Percentiles rank a stretch among this genome's conserved stretches.
Conservation (phyloP, 2,797 vertebrate genomes). For the Silurus aristotelis region DNA sequence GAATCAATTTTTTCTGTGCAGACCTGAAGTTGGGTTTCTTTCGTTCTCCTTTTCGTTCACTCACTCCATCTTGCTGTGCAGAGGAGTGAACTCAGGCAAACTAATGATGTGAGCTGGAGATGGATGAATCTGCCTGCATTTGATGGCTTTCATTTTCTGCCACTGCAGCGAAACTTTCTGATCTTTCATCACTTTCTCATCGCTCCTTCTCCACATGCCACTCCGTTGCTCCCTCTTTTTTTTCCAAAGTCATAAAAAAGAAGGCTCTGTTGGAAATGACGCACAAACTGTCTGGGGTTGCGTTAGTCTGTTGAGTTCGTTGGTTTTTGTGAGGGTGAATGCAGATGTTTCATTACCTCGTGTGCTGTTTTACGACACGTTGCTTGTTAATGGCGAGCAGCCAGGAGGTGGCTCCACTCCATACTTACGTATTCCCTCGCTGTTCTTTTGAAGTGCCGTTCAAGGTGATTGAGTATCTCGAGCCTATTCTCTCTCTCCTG, state of each 20-base stretch:
- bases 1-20: constrained; percentile 22
- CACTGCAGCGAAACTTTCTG: constrained; percentile 28
- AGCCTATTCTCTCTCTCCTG: constrained; percentile 53
- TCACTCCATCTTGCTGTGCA: constrained; percentile 21
- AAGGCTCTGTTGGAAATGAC: not conserved
- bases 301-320: constrained; percentile 14
- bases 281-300: constrained; percentile 4
- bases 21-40: constrained; percentile 35
- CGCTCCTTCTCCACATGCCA: constrained; percentile 15
- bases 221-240: constrained; percentile 24
- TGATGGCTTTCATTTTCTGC: constrained; percentile 52
- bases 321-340: constrained; percentile 8
- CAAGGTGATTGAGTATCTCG: constrained; percentile 55
- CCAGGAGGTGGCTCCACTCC: not conserved
- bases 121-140: constrained; percentile 60
- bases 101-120: constrained; percentile 57
- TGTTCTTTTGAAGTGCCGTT: constrained; percentile 49
- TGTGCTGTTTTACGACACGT: not conserved
- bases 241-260: not conserved
- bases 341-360: constrained; percentile 18
- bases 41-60: not conserved
- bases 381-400: constrained; percentile 12
- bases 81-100: constrained; percentile 55
- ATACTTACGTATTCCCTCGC: constrained; percentile 27
- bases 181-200: constrained; percentile 46